These are phyloP conservation scores for Caenorhabditis sp. DNA, from an alignment of 2,888 invertebrate species.

Conservation along the genomic window DNA sequence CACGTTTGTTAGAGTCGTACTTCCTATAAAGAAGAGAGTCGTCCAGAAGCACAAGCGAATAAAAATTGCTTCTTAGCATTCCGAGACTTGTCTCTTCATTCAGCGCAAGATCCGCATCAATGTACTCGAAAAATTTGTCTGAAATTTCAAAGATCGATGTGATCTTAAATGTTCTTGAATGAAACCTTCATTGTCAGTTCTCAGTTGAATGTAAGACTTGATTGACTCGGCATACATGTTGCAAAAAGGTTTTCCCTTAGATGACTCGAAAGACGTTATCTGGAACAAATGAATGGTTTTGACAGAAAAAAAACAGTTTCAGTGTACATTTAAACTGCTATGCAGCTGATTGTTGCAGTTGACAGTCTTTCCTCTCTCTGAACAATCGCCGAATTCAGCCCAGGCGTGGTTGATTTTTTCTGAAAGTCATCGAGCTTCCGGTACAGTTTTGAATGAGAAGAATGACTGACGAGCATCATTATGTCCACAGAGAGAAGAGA, in stretches of 20 bases:
- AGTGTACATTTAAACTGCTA: neutral
- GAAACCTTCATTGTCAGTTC: neutral
- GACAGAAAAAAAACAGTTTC: neutral
- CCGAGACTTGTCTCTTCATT: neutral
- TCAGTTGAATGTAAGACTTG: neutral
- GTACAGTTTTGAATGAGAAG: neutral
- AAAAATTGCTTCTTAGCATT: neutral
- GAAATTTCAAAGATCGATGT: neutral
- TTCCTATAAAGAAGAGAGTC: neutral
- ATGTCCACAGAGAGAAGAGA: neutral
- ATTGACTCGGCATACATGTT: neutral
- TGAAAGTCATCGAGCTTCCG: constrained; percentile 1
- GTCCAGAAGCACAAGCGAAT: neutral
- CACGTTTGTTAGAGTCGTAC: neutral
- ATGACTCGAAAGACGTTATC: neutral
- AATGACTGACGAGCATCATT: neutral
- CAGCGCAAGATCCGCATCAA: neutral
- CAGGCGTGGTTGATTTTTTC: constrained; percentile 29
- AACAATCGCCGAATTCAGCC: constrained; percentile 15
- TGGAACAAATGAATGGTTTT: no score
- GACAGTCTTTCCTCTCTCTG: neutral
- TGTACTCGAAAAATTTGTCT: neutral
- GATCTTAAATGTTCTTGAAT: neutral
- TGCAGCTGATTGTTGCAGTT: neutral
- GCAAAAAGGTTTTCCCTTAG: neutral